Conservation (phyloP, 1,140 invertebrate species). For the Aphelenchoides fujianensis region DNA sequence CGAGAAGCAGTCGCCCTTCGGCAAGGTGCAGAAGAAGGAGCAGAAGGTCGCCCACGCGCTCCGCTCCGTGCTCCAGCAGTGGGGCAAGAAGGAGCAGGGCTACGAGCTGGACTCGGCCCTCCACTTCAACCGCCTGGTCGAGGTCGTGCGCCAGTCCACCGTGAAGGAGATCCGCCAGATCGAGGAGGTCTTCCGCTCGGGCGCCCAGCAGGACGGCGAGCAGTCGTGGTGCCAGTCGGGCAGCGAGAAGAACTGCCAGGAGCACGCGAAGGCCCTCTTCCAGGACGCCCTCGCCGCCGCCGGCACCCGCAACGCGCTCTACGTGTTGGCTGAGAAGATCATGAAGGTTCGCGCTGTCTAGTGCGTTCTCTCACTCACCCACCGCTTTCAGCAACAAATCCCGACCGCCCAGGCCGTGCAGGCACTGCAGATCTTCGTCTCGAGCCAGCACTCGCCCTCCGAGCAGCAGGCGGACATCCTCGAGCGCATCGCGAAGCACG, state of each 20-base stretch:
- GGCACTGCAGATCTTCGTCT: conserved; percentile 21
- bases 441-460: conserved; percentile 38
- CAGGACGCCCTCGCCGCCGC: conserved; percentile 37
- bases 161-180: no score
- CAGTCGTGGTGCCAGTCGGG: no score
- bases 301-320: conserved; percentile 39
- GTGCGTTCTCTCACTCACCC: no score
- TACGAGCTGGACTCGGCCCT: conserved; percentile 24
- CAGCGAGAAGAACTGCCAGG: conserved; percentile 17
- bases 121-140: conserved; percentile 30
- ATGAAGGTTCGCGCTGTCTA: no score
- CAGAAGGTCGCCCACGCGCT: not conserved
- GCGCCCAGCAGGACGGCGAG: no score
- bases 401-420: conserved; percentile 27
- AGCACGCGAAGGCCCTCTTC: conserved; percentile 31
- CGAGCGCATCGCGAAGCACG: conserved; percentile 35
- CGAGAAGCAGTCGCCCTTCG: no score
- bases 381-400: conserved; percentile 27
- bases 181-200: no score
- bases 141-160: no score
- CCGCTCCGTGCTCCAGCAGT: conserved; percentile 3
- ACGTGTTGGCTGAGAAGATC: conserved; percentile 26
- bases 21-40: no score
- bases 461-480: conserved; percentile 25
- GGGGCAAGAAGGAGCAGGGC: conserved; percentile 30